phyloP scores from a whole-genome alignment of 2,888 invertebrate genomes.

The Cephus pygmeus region DNA sequence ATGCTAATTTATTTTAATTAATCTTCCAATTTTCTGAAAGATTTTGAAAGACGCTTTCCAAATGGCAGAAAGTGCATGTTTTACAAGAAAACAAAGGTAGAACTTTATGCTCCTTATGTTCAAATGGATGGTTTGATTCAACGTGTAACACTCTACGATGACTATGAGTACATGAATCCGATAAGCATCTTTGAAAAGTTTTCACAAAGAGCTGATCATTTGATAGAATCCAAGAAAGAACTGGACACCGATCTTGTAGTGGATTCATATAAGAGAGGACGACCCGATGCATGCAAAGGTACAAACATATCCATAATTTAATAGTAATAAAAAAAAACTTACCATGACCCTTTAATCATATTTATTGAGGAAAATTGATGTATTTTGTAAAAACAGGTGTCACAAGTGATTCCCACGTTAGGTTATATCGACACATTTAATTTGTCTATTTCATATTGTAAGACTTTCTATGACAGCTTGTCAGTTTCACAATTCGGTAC shows the following conservation, averaged over 20 bases:
- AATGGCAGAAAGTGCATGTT: slow-evolving; percentile 75
- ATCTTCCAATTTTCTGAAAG: slow-evolving; percentile 50
- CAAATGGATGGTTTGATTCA: slow-evolving; percentile 79
- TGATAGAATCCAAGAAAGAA: slow-evolving; percentile 70
- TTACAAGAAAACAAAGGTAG: slow-evolving; percentile 80
- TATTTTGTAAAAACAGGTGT: not conserved
- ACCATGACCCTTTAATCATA: not conserved
- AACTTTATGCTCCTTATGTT: slow-evolving; percentile 82
- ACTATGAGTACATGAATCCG: slow-evolving; percentile 70
- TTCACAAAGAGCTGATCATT: slow-evolving; percentile 73
- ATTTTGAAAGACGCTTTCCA: slow-evolving; percentile 79
- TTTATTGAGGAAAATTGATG: not conserved
- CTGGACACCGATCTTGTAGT: slow-evolving; percentile 68
- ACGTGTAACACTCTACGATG: slow-evolving; percentile 72
- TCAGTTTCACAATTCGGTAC: not conserved
- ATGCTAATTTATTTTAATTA: not conserved
- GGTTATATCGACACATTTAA: not conserved
- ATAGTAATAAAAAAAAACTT: not conserved
- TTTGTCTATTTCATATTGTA: not conserved
- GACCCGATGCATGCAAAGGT: slow-evolving; percentile 79
- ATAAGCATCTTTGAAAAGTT: slow-evolving; percentile 52
- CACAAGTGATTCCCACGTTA: not conserved
- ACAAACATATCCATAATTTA: slow-evolving; percentile 34
- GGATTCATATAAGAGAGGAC: slow-evolving; percentile 75
- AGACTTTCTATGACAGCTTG: not conserved